Conservation (phyloP, 2,113 vertebrate species). For the Chionis minor region DNA sequence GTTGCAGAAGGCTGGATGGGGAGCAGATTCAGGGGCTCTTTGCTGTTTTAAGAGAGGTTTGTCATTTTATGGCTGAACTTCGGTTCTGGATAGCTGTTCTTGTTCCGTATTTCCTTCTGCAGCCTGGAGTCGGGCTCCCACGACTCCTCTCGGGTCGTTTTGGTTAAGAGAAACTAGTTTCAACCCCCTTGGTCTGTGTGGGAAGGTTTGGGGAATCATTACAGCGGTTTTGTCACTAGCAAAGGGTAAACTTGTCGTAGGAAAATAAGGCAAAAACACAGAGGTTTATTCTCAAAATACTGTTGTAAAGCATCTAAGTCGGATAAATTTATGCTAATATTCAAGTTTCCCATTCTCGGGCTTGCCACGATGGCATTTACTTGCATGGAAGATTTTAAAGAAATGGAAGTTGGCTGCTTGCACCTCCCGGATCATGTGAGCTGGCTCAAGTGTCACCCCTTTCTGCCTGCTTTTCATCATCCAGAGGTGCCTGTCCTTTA, state of each 20-base stretch:
- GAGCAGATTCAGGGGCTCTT: neutral
- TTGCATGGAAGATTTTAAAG: neutral
- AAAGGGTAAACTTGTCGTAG: neutral
- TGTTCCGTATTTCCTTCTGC: neutral
- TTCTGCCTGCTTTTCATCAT: neutral
- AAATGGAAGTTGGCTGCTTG: no score
- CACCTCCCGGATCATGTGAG: fast-evolving
- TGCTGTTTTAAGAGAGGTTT: neutral
- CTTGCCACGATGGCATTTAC: neutral
- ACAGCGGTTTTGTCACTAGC: neutral
- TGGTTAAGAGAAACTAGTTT: neutral
- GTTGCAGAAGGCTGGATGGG: neutral
- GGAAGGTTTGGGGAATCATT: neutral
- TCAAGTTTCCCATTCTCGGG: no score
- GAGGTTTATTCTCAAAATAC: neutral
- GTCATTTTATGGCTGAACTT: neutral
- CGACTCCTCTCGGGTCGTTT: neutral
- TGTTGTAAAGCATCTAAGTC: neutral
- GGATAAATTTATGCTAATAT: neutral
- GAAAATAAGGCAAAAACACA: neutral
- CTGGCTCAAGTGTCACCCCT: neutral
- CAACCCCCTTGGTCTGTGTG: no score
- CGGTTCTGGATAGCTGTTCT: neutral
- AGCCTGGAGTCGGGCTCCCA: fast-evolving
- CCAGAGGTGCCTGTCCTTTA: neutral